Base-by-base conservation (phyloP, 2,797 vertebrate genomes). In the Sebastes nivosus region DNA sequence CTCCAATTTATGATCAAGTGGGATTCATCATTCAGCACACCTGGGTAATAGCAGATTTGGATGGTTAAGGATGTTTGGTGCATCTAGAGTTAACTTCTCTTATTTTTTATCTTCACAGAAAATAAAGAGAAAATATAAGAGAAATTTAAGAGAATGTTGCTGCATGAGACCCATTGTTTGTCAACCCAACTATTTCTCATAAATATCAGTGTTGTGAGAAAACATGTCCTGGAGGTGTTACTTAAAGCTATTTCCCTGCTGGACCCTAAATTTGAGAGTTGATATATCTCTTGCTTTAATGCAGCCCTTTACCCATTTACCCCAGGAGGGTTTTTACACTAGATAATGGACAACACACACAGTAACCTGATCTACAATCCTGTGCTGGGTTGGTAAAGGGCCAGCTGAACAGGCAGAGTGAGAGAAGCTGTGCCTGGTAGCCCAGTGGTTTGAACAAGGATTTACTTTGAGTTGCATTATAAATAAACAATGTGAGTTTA, bases 331-430 rank as follows among this genome's bases (percentile, higher is more conserved):
- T 92, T 82, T 89, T 94, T 92, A 89, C 79, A 86, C 87, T 82
- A 77, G 85, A 93, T 87, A 94, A 94, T 88, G 80, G 81, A 85
- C 80, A 90, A 89, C 79, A 91, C 77, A 91, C 70, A 81, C 36
- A 63, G 90, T 90, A 94, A 94, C 91, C 58, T 89, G 91, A 95
- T 92, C 89, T 90, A 89, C 72, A 87, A 27, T 67, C 79, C 80
- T 81, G 68, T 75, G 76, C 75, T 79, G 66, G 72, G 63, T 72
- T 91, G 87, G 88, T 87, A 64, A 76, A 78, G 77, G 68, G 83
- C 87, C 88, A 91, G 74, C 66, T 76, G 75, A 88, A 84, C 46
- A 66, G 71, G 64, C 82, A 81, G 69, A 84, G 63, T 42, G 38
- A 81, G 36, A 66, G 71, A 73, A 72, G 46, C 75, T 72, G n/a